A percentile compares a stretch with the other conserved stretches of the same genome.
These are phyloP conservation scores for Drosophila pseudotalamancana DNA, from an alignment of 2,888 invertebrate species.

Conservation along the genomic window DNA sequence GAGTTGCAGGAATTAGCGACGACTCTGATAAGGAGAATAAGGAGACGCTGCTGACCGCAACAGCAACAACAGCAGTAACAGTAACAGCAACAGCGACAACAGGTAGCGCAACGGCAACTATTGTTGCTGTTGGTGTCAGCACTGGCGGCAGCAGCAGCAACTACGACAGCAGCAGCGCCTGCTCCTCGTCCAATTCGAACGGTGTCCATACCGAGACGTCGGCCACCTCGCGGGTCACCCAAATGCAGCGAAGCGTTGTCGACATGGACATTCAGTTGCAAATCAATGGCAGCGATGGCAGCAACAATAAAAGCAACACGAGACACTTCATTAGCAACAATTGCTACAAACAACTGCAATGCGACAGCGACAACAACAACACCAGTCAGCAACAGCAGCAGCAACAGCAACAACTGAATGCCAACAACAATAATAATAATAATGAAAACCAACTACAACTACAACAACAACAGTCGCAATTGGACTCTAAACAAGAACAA, in stretches of 20 bases:
- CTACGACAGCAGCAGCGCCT: constrained; percentile 78
- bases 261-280: constrained; percentile 71
- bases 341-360: constrained; percentile 69
- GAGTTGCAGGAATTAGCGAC: constrained; percentile 59
- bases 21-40: constrained; percentile 84
- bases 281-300: constrained; percentile 65
- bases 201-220: constrained; percentile 72
- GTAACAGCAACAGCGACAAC: constrained; percentile 15
- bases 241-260: constrained; percentile 76
- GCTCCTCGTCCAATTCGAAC: constrained; percentile 77
- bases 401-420: constrained; percentile 45
- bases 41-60: constrained; percentile 68
- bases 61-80: constrained; percentile 33
- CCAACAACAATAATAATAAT: constrained; percentile 57
- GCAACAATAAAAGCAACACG: constrained; percentile 32
- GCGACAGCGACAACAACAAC: constrained; percentile 53
- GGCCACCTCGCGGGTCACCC: constrained; percentile 77
- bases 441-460: constrained; percentile 44
- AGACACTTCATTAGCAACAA: constrained; percentile 74
- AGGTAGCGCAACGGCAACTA: constrained; percentile 13
- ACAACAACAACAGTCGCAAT: constrained; percentile 47
- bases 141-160: constrained; percentile 64
- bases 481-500: constrained; percentile 55
- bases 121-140: constrained; percentile 30
- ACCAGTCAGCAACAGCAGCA: constrained; percentile 31